Base-by-base conservation (phyloP, 2,113 vertebrate species). In the Indicator indicator region DNA sequence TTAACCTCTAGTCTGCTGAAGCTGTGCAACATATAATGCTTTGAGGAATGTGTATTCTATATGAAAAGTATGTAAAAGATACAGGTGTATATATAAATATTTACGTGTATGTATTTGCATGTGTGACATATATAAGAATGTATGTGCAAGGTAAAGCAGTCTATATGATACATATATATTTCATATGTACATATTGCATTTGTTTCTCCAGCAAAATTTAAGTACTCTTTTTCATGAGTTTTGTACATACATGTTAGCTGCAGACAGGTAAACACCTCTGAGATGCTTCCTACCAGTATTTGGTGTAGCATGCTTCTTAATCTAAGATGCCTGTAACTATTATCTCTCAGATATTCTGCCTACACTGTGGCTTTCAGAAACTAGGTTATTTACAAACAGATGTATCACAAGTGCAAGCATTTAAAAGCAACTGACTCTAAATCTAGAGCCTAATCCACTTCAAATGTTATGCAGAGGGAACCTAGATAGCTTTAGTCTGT, bases 1-100 rank as follows among this genome's bases (percentile, higher is more conserved):
- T 97, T 97, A 97, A 97, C 95, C 97, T 97, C 90, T 96, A 84
- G 90, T 91, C 90, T 88, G 94, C 92, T 88, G 90, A 97, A 96
- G 89, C 83, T 82, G 55, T 44, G 94, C 82, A 81, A 89, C 78
- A 79, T 48, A 42, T 9, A 93, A 33, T 21, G 89, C 88, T 95
- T 91, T 11, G 2, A 94, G 74, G 46, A 92, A 71, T 38, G 70
- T 13, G 63, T 83, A 50, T 44, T 88, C 38, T 55, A 26, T 42
- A 50, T 6, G 50, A 86, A 32, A 94, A 82, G 38, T 52, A 79
- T 68, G 62, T 46, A 90, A 69, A 83, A 93, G 60, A 50, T 65
- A 78, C 71, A 91, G 68, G 55, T 54, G 3, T 68, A 20, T 64
- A 15, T 72, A n/a, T 76, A 36, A 55, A 16, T 38, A 15, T 52